Evolutionary conservation across 1,140 invertebrate species (phyloP).

Genomic region (Drosophila funebris): DNA sequence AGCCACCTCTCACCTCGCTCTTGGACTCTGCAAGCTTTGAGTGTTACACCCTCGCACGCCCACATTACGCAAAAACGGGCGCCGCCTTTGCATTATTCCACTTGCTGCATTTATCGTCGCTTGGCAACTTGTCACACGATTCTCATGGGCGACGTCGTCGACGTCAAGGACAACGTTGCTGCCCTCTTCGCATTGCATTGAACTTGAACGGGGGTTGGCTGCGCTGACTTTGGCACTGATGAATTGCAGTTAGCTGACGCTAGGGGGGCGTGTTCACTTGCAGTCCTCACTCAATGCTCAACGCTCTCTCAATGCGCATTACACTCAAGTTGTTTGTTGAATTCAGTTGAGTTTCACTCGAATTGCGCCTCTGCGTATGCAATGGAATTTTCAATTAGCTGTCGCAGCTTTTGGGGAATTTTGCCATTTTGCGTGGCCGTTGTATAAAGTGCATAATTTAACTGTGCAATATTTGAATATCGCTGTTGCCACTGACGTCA

Average conservation of each 20-base stretch:
- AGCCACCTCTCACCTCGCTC: conserved; percentile 9
- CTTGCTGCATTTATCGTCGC: conserved; percentile 13
- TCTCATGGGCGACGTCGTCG: conserved; percentile 3
- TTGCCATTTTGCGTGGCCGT: not conserved
- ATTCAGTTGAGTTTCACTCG: conserved; percentile 23
- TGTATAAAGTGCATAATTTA: conserved; percentile 65
- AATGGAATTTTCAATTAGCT: conserved; percentile 46
- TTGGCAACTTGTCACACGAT: conserved; percentile 47
- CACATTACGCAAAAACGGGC: conserved; percentile 34
- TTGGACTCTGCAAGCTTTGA: conserved; percentile 17
- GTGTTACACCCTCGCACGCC: conserved; percentile 30
- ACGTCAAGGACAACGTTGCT: conserved; percentile 58
- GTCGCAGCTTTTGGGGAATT: conserved; percentile 16
- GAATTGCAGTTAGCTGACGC: conserved; percentile 41
- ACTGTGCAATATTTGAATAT: conserved; percentile 61
- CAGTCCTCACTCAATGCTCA: conserved; percentile 11
- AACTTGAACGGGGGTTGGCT: conserved; percentile 70
- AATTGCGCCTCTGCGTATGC: conserved; percentile 51
- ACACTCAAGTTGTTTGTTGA: conserved; percentile 28
- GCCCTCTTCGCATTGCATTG: conserved; percentile 61
- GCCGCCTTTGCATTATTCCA: conserved; percentile 1
- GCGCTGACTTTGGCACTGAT: conserved; percentile 5
- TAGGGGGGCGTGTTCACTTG: conserved; percentile 62
- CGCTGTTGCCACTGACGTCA: conserved; percentile 60
- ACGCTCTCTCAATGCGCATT: not conserved